These are phyloP conservation scores for Erithacus rubecula DNA, from an alignment of 2,797 vertebrate genomes.

Conservation along the genomic window DNA sequence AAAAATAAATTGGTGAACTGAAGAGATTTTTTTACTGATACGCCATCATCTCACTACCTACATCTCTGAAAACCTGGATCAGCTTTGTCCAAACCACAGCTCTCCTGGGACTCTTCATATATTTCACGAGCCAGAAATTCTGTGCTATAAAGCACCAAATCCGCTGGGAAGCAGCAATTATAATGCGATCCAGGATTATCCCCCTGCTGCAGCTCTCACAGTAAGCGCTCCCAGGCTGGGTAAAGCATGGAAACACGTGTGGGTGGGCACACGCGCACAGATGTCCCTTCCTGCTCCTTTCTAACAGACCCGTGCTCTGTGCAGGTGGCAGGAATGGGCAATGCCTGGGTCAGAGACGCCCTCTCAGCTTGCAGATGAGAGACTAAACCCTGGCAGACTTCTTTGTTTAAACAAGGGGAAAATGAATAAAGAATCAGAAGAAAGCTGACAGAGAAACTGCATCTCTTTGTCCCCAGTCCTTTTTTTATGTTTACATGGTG, in stretches of 20 bases:
- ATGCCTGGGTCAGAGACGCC: background rate
- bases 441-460: background rate
- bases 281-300: background rate
- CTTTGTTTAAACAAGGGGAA: background rate
- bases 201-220: background rate
- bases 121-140: background rate
- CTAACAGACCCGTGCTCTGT: fast-evolving
- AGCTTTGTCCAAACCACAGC: background rate
- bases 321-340: background rate
- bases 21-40: background rate
- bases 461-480: background rate
- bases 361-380: background rate
- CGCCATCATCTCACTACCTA: background rate
- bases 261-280: fast-evolving
- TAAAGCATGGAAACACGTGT: background rate
- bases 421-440: background rate
- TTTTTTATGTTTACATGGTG: background rate
- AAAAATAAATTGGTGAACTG: background rate
- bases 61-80: background rate
- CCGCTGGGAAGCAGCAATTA: background rate
- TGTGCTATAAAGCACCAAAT: background rate
- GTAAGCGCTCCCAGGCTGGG: background rate
- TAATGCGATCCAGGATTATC: background rate
- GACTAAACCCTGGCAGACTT: background rate
- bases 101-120: background rate